Conservation (phyloP, 2,888 invertebrate species). For the Scotopteryx bipunctaria region DNA sequence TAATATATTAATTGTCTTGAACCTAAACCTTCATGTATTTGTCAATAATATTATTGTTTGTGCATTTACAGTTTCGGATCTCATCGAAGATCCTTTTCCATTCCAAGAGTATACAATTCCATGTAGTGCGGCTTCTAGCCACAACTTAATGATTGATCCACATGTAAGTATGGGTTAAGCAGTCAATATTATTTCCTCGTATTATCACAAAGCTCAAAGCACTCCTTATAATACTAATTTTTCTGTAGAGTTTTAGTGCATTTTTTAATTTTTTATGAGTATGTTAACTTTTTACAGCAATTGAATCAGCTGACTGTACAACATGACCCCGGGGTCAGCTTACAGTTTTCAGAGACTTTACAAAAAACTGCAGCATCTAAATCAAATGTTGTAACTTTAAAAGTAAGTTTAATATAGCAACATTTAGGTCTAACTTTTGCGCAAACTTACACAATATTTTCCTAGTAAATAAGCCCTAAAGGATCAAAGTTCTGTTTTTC, state of each 20-base stretch:
- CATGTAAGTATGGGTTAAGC: constrained; percentile 59
- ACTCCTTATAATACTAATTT: no score
- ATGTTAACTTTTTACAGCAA: constrained; percentile 27
- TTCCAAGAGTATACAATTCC: constrained; percentile 65
- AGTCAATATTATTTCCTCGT: no score
- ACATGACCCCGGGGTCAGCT: constrained; percentile 27
- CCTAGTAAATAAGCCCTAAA: no score
- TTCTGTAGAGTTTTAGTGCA: no score
- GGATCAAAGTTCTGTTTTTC: no score
- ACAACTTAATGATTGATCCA: constrained; percentile 53
- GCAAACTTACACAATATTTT: no score
- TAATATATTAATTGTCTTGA: no score
- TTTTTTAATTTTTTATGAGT: not conserved
- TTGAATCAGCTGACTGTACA: constrained; percentile 38
- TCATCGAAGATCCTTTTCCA: constrained; percentile 68
- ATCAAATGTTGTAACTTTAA: constrained; percentile 58
- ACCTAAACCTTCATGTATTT: no score
- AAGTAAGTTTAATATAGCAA: constrained; percentile 62
- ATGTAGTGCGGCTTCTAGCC: constrained; percentile 53
- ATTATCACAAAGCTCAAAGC: no score
- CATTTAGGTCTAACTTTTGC: no score
- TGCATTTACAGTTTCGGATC: constrained; percentile 58
- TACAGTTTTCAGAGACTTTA: constrained; percentile 30
- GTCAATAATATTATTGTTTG: not conserved
- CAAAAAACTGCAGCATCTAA: constrained; percentile 39